These are phyloP conservation scores for Argyra leucocephala DNA, from an alignment of 2,888 invertebrate species.

Conservation along the genomic window DNA sequence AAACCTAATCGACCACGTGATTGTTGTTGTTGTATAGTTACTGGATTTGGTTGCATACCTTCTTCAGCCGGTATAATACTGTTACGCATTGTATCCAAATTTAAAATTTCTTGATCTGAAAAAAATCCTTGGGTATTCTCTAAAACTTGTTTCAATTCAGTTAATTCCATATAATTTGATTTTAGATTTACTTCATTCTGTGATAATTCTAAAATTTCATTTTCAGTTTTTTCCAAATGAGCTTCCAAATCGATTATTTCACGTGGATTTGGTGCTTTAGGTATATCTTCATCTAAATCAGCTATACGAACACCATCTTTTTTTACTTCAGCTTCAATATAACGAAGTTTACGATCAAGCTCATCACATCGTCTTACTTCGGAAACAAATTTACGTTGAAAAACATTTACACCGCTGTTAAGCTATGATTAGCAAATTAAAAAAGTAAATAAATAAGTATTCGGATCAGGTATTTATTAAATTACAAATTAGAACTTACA, in stretches of 20 bases:
- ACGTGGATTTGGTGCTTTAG: slow-evolving; percentile 65
- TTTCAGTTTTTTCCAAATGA: slow-evolving; percentile 91
- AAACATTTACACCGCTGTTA: slow-evolving; percentile 68
- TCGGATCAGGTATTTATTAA: neutral
- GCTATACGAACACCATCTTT: slow-evolving; percentile 67
- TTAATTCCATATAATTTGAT: slow-evolving; percentile 85
- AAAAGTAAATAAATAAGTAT: neutral
- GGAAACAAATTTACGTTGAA: slow-evolving; percentile 77
- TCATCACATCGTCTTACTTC: slow-evolving; percentile 80
- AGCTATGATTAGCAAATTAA: slow-evolving; percentile 52
- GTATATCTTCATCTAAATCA: slow-evolving; percentile 56
- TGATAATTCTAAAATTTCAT: slow-evolving; percentile 87
- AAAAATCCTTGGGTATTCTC: slow-evolving; percentile 71
- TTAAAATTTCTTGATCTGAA: slow-evolving; percentile 42
- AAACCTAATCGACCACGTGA: slow-evolving; percentile 51
- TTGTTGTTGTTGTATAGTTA: neutral
- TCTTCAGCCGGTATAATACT: slow-evolving; percentile 63
- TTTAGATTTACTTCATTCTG: slow-evolving; percentile 91
- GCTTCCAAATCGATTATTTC: slow-evolving; percentile 75
- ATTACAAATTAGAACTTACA: slow-evolving; percentile 50
- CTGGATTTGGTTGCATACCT: slow-evolving; percentile 27
- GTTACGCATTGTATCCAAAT: slow-evolving; percentile 48
- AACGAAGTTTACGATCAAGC: slow-evolving; percentile 71
- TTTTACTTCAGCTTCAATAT: slow-evolving; percentile 70
- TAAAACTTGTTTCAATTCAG: slow-evolving; percentile 84